These are phyloP conservation scores for Andrena hattorfiana DNA, from an alignment of 2,888 invertebrate species.

Conservation along the genomic window DNA sequence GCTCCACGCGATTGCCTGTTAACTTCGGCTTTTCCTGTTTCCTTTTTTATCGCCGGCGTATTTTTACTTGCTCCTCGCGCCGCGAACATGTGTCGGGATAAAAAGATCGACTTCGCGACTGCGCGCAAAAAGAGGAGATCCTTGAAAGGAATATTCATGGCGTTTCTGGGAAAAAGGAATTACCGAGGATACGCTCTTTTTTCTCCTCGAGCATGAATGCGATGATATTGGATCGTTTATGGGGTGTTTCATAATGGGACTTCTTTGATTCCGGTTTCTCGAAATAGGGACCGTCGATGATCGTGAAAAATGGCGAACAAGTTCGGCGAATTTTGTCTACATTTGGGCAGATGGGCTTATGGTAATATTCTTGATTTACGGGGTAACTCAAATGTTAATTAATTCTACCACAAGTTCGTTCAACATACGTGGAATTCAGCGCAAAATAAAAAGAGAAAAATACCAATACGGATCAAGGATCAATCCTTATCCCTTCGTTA, in stretches of 20 bases:
- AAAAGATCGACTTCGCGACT: slow-evolving; percentile 4
- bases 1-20: neutral
- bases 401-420: slow-evolving; percentile 1
- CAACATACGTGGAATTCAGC: neutral
- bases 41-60: neutral
- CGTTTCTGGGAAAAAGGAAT: neutral
- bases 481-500: too few species aligned
- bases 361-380: slow-evolving; percentile 8
- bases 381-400: slow-evolving; percentile 32
- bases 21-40: neutral
- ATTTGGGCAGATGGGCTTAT: neutral
- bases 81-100: slow-evolving; percentile 5
- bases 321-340: slow-evolving; percentile 32
- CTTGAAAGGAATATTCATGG: slow-evolving; percentile 25
- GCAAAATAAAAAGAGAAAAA: neutral
- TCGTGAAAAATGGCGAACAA: neutral
- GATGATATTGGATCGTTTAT: neutral
- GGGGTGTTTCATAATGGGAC: neutral
- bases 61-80: neutral
- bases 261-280: neutral
- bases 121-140: slow-evolving; percentile 20
- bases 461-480: neutral
- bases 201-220: neutral
- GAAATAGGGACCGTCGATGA: too few species aligned
- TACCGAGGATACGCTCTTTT: neutral